These are phyloP conservation scores for Eupithecia pulchellata DNA, from an alignment of 2,888 invertebrate genomes.

Conservation along the genomic window DNA sequence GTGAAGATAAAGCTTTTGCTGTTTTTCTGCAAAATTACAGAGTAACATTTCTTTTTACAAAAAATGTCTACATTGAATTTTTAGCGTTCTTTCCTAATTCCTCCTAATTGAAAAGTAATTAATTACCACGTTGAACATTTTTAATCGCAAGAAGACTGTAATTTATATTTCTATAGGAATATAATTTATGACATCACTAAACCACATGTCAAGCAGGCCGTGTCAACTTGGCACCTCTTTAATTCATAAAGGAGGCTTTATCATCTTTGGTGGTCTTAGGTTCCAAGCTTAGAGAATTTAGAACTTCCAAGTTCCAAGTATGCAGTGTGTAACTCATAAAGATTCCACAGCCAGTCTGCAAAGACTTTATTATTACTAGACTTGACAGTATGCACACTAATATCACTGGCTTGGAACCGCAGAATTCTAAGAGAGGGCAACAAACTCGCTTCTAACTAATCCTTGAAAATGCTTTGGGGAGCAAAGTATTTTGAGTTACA, in stretches of 20 bases:
- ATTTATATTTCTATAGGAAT: not conserved
- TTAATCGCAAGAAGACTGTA: not conserved
- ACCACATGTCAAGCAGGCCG: not conserved
- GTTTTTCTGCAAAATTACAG: not conserved
- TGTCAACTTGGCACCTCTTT: not conserved
- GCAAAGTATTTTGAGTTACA: not conserved
- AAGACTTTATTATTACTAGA: constrained; percentile 10
- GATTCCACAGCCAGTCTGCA: constrained; percentile 1
- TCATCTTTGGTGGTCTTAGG: not conserved
- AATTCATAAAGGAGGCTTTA: not conserved
- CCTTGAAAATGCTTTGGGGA: not conserved
- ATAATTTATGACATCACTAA: not conserved
- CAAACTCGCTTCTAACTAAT: constrained; percentile 5
- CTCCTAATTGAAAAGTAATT: not conserved
- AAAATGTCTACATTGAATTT: not conserved
- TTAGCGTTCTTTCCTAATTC: not conserved
- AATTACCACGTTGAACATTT: not conserved
- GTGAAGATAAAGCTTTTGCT: not conserved
- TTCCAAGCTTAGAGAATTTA: too few relatives aligned
- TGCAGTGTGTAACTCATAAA: not conserved
- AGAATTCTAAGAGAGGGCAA: constrained; percentile 7
- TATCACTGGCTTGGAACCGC: constrained; percentile 2
- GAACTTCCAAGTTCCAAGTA: too few relatives aligned
- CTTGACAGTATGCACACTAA: constrained; percentile 1
- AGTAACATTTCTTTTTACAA: not conserved